Percentiles rank a stretch among this genome's conserved stretches.
Evolutionary conservation across 1,140 invertebrate species (phyloP).

Genomic region (Philotrypesis tridentata): DNA sequence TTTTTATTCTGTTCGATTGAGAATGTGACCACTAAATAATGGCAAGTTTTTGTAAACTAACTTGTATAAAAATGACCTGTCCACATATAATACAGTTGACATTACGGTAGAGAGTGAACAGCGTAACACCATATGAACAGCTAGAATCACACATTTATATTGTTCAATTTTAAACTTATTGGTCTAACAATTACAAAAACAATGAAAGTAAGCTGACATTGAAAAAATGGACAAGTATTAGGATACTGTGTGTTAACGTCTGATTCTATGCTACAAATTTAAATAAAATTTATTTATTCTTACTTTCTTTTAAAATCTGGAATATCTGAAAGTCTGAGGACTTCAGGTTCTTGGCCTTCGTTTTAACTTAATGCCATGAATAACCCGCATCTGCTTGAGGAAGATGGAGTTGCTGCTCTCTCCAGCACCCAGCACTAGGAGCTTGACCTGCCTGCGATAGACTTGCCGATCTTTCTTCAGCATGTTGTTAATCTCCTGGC

Average conservation of each 20-base stretch:
- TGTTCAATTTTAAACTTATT: no score
- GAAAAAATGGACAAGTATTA: no score
- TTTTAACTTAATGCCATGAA: constrained; percentile 97
- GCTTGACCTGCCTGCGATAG: constrained; percentile 84
- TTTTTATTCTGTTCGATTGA: neutral
- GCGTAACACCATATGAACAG: neutral
- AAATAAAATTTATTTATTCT: no score
- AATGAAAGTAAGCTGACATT: no score
- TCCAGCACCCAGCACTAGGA: constrained; percentile 87
- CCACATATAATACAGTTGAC: neutral
- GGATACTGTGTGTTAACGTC: no score
- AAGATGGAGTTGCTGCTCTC: constrained; percentile 94
- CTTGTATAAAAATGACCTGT: constrained; percentile 38
- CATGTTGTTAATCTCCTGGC: constrained; percentile 84
- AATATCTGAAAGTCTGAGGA: no score
- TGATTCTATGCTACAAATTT: no score
- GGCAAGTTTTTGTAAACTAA: constrained; percentile 18
- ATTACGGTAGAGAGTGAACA: neutral
- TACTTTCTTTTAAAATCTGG: no score
- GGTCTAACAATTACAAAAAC: no score
- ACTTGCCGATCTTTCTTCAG: constrained; percentile 79
- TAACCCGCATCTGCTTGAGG: constrained; percentile 99
- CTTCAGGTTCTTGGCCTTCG: no score
- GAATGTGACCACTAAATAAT: constrained; percentile 9
- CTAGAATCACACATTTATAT: no score